phyloP scores from a whole-genome alignment of 2,113 vertebrate genomes.

The Silurus meridionalis region DNA sequence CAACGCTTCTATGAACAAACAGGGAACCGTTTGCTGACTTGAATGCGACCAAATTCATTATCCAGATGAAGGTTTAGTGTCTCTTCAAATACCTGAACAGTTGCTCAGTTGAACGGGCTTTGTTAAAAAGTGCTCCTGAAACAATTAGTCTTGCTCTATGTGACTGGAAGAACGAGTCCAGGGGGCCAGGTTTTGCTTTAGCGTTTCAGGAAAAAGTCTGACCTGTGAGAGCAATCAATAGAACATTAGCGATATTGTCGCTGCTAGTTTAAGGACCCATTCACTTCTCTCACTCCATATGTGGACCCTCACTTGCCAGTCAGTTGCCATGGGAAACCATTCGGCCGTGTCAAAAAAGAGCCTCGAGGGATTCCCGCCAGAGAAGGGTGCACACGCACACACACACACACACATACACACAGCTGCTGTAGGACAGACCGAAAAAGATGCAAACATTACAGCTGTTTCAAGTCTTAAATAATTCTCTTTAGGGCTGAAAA shows the following conservation, averaged over 20 bases:
- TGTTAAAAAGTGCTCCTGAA: conserved; percentile 27
- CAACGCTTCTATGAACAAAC: conserved; percentile 30
- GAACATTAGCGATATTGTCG: conserved; percentile 16
- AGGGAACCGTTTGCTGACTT: neutral
- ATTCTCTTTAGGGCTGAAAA: conserved; percentile 3
- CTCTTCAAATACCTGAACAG: conserved; percentile 7
- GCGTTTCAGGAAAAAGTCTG: conserved; percentile 11
- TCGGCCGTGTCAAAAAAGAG: conserved; percentile 40
- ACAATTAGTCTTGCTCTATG: neutral
- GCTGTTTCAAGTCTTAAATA: conserved; percentile 21
- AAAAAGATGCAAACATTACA: conserved; percentile 3
- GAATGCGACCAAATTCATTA: conserved; percentile 29
- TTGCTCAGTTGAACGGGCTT: neutral
- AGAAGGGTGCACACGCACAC: conserved; percentile 15
- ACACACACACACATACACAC: conserved; percentile 38
- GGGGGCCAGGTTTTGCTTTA: conserved; percentile 27
- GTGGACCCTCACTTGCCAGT: conserved; percentile 47
- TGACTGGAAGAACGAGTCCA: neutral
- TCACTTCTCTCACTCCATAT: conserved; percentile 34
- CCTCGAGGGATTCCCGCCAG: conserved; percentile 51
- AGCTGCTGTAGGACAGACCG: conserved; percentile 26
- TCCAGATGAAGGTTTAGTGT: conserved; percentile 13
- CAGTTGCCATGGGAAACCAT: conserved; percentile 58
- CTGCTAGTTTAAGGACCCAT: conserved; percentile 38
- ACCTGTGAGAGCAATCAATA: conserved; percentile 8